Evolutionary conservation across 2,113 vertebrate species (phyloP).

Genomic region (Cyphomyrus plagiostoma): DNA sequence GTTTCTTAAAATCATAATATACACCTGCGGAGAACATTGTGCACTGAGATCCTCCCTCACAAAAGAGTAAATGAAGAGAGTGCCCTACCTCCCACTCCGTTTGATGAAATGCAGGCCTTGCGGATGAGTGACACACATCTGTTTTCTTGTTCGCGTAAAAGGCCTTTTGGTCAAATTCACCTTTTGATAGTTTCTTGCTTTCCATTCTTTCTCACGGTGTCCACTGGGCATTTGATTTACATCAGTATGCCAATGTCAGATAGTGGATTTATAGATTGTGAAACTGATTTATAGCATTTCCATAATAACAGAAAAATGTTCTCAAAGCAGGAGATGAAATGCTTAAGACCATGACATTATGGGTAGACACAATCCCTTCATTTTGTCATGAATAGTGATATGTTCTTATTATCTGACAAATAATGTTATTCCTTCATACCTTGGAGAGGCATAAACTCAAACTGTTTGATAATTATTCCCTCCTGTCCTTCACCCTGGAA

Average conservation of each 20-base stretch:
- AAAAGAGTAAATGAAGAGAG: neutral
- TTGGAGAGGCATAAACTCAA: constrained; percentile 36
- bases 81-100: neutral
- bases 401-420: constrained; percentile 47
- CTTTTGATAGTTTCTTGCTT: neutral
- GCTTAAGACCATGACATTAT: constrained; percentile 22
- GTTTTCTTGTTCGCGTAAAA: neutral
- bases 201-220: neutral
- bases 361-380: constrained; percentile 28
- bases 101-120: neutral
- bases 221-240: neutral
- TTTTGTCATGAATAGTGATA: constrained; percentile 40
- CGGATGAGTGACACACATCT: neutral
- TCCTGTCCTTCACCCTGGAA: constrained; percentile 41
- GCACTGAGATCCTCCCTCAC: neutral
- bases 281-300: constrained; percentile 31
- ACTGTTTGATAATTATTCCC: constrained; percentile 49
- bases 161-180: neutral
- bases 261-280: constrained; percentile 37
- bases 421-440: constrained; percentile 41
- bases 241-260: neutral
- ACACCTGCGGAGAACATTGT: neutral
- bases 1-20: constrained; percentile 4
- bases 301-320: neutral
- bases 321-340: neutral